Base-by-base conservation (phyloP, 2,888 invertebrate species). In the Drosophila fungiperda region DNA sequence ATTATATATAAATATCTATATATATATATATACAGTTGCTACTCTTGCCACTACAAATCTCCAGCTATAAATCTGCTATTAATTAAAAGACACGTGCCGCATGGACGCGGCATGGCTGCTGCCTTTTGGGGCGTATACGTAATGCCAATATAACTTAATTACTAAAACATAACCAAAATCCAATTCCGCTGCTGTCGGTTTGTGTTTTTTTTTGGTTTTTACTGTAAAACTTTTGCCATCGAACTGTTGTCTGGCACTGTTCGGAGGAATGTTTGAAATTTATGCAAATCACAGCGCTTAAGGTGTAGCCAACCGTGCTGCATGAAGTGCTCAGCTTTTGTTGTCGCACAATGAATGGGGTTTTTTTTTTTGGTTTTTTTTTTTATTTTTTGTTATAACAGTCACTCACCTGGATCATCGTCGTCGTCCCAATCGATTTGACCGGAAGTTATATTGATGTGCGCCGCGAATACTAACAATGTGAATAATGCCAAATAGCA, bases 401-500 rank as follows among this genome's bases (percentile, higher is more conserved):
- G 90, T 79, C 69, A 91, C 92, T 92, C 88, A 93, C 93, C 93
- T 92, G 93, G 93, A 92, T 93, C 93, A 86, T 93, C 93, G 78
- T 93, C 93, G 76, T 93, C 93, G 73, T 93, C 93, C 93, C 93
- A 93, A 88, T 93, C 93, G 80, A 93, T 93, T 92, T 93, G 93
- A 76, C 92, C 93, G 79, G 91, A 91, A 79, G 92, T 90, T 70
- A 84, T 87, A 76, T 83, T 87, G 73, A 92, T 87, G 78, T 90
- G 85, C 66, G 91, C 88, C 69, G 91, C 89, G 62, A 93, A 89
- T 64, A 90, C 75, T 70, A 93, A 82, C 66, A 92, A 76, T 70
- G 90, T 85, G 67, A 87, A 90, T 65, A 92, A 77, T 65, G 84
- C 81, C 86, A 90, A 70, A 78, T 84, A 85, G 77, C 86, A 75